Conservation (phyloP, 1,140 invertebrate genomes). For the Brachionus angularis region DNA sequence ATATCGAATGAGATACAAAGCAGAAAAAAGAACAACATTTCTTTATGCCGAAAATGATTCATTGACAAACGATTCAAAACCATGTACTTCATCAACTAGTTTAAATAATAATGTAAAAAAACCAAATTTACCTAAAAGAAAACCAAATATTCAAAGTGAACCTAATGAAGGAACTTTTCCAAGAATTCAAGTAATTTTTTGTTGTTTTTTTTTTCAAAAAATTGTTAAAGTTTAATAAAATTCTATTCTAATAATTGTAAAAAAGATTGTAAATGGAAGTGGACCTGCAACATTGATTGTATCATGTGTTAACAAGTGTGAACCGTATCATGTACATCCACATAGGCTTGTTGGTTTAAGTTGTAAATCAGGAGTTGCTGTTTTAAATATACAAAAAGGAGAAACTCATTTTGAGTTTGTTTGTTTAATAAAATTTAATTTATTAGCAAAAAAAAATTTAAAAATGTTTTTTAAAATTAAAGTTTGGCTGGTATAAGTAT, state of each 20-base stretch:
- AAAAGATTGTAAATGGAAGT: conserved; percentile 13
- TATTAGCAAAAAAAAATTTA: neutral
- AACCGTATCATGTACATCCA: conserved; percentile 20
- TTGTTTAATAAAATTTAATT: neutral
- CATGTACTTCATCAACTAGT: too few relatives aligned
- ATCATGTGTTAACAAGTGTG: neutral
- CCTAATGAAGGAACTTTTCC: neutral
- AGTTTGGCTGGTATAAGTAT: neutral
- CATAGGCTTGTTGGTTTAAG: neutral
- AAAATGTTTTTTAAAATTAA: neutral
- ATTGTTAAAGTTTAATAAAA: neutral
- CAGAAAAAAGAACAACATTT: conserved; percentile 13
- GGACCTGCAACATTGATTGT: conserved; percentile 23
- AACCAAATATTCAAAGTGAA: neutral
- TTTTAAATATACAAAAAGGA: conserved; percentile 11
- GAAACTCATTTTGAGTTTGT: neutral
- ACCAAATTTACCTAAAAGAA: neutral
- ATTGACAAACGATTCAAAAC: neutral
- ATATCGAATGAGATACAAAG: conserved; percentile 31
- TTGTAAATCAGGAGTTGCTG: conserved; percentile 17
- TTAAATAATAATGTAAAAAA: too few relatives aligned
- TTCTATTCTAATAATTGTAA: neutral
- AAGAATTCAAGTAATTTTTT: neutral
- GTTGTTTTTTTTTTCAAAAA: neutral
- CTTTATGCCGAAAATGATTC: neutral